A percentile compares a stretch with the other conserved stretches of the same genome.
phyloP scores from a whole-genome alignment of 2,888 invertebrate species.

The Mesochorus sp. region DNA sequence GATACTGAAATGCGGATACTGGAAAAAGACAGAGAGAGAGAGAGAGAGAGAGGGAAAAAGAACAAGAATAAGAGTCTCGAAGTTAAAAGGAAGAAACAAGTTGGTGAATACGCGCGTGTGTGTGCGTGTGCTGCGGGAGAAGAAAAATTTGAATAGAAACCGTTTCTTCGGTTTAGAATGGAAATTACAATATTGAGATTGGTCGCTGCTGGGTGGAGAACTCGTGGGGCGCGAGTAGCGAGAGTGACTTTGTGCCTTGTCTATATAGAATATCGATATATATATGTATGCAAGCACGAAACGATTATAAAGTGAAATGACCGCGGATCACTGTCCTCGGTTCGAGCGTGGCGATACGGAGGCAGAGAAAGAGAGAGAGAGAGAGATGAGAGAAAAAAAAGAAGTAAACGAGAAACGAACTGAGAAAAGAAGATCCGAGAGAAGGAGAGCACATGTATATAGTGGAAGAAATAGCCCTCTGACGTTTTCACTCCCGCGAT shows the following conservation, averaged over 20 bases:
- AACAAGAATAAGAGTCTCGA: constrained; percentile 13
- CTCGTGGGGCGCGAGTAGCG: constrained; percentile 53
- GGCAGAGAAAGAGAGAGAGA: constrained; percentile 10
- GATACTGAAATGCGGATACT: not conserved
- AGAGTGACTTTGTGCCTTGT: constrained; percentile 32
- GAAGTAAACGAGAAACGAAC: constrained; percentile 24
- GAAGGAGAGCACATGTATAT: constrained; percentile 4
- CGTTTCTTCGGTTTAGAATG: constrained; percentile 68
- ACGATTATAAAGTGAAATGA: constrained; percentile 77
- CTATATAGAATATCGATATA: not conserved
- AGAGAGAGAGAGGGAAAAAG: not conserved
- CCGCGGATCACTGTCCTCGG: constrained; percentile 73
- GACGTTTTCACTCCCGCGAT: constrained; percentile 54
- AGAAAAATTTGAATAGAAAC: constrained; percentile 73
- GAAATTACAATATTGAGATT: constrained; percentile 76
- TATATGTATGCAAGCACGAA: constrained; percentile 32
- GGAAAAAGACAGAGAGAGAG: not conserved
- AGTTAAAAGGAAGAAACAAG: constrained; percentile 30
- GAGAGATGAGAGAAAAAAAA: constrained; percentile 17
- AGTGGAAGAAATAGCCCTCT: constrained; percentile 38
- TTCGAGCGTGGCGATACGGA: constrained; percentile 25
- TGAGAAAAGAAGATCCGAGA: constrained; percentile 45
- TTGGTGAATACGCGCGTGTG: constrained; percentile 1
- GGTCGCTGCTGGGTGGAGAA: constrained; percentile 37
- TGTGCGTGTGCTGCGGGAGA: constrained; percentile 31